Percentiles rank a stretch among this genome's conserved stretches.
These are phyloP conservation scores for Icerya purchasi DNA, from an alignment of 2,888 invertebrate genomes.

Conservation along the genomic window DNA sequence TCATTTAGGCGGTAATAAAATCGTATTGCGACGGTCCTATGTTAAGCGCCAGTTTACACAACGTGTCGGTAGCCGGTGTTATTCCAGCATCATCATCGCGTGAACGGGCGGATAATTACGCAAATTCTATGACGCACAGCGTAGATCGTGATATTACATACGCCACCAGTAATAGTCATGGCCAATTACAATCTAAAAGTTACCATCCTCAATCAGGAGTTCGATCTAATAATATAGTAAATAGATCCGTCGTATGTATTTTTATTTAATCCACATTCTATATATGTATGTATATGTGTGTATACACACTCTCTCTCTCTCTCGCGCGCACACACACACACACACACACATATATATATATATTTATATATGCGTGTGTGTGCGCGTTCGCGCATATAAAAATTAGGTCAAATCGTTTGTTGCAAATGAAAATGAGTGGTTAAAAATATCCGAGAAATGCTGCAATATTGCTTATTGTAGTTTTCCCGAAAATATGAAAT, in stretches of 20 bases:
- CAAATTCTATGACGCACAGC: slow-evolving; percentile 6
- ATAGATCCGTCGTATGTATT: not conserved
- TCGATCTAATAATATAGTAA: not conserved
- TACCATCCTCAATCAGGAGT: slow-evolving; percentile 5
- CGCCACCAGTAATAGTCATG: not conserved
- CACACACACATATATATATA: too few relatives aligned
- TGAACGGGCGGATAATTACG: slow-evolving; percentile 13
- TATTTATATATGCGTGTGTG: too few relatives aligned
- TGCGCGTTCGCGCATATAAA: too few relatives aligned
- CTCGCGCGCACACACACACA: too few relatives aligned
- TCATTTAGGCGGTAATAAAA: slow-evolving; percentile 30
- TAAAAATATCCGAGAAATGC: too few relatives aligned
- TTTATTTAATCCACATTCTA: too few relatives aligned
- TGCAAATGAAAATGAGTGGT: too few relatives aligned
- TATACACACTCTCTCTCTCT: too few relatives aligned
- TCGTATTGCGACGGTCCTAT: slow-evolving; percentile 30
- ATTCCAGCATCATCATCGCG: slow-evolving; percentile 5
- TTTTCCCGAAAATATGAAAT: too few relatives aligned
- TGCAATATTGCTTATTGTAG: too few relatives aligned
- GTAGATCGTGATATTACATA: slow-evolving; percentile 11
- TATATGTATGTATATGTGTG: too few relatives aligned
- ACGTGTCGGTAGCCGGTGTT: slow-evolving; percentile 20
- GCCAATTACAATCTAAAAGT: slow-evolving; percentile 5
- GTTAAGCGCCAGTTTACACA: slow-evolving; percentile 26
- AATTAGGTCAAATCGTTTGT: too few relatives aligned